Base-by-base conservation (phyloP, 2,888 invertebrate species). In the Cheilosia urbana region DNA sequence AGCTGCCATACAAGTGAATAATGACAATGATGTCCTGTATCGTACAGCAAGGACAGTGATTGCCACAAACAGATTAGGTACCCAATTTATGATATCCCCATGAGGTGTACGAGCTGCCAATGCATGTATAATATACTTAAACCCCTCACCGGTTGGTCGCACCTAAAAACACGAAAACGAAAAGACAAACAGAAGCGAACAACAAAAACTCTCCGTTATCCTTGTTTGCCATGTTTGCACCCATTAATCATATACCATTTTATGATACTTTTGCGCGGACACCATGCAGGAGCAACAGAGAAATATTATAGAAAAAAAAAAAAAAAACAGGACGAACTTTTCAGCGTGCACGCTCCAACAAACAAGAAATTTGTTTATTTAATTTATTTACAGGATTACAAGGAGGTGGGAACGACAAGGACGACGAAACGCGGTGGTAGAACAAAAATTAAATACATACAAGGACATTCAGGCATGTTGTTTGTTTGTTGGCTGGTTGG, bases 171-270 rank as follows among this genome's bases (percentile, higher is more conserved):
- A 37, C 21, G 21, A 21, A n/a, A 65, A 37, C 21, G 21, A 21
- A n/a, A 65, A 37, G n/a, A 11, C 7, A 55, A 65, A 65, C 24
- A 72, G n/a, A 55, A 47, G 1, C 37, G 6, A 57, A 30, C 0
- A 30, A 9, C 9, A 13, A 57, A n/a, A 63, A 30, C 40, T 47
- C 62, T 42, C 45, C 47, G 57, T 45, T 58, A 69, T 75, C 71
- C 65, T 71, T 77, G 71, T 55, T 66, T 45, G 5, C 45, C 15
- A 58, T 82, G 53, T 71, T 72, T 69, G 65, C 71, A 17, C 34
- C 47, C 82, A 82, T 82, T 71, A 77, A 82, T 82, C 77, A 77
- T 65, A 71, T 65, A 37, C 21, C 53, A 53, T 77, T 82, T 82
- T 69, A 77, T 77, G 71, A 82, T 66, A 58, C 13, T 71, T 77